A percentile compares a stretch with the other conserved stretches of the same genome.
Conservation (phyloP, 1,140 invertebrate species). For the Zaprionus inermis region DNA sequence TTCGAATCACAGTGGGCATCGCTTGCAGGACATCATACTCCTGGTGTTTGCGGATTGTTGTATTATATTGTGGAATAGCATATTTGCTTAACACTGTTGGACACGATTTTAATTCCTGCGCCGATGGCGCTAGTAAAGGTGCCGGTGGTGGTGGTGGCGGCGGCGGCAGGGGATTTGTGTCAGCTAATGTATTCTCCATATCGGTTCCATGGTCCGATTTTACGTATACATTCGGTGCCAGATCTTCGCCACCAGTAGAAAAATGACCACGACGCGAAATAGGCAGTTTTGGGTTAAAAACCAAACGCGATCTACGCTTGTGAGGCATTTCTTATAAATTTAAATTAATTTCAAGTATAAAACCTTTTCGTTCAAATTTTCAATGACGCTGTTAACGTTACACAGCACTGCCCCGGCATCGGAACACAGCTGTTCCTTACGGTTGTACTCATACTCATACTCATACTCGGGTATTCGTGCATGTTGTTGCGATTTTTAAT, state of each 20-base stretch:
- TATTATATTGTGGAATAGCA: constrained; percentile 49
- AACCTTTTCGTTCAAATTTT: background rate
- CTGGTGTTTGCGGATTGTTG: constrained; percentile 34
- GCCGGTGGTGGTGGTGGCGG: background rate
- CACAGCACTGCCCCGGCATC: constrained; percentile 18
- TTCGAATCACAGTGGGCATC: background rate
- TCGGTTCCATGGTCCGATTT: constrained; percentile 10
- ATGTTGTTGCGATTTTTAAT: constrained; percentile 7
- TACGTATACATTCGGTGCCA: constrained; percentile 22
- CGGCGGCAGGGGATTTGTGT: background rate
- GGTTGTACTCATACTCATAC: background rate
- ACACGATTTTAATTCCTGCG: background rate
- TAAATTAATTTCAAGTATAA: background rate
- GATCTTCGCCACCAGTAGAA: background rate
- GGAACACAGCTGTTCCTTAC: constrained; percentile 38
- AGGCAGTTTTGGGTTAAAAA: constrained; percentile 16
- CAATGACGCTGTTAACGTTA: background rate
- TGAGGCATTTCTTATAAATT: constrained; percentile 46
- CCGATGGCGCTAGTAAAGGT: background rate
- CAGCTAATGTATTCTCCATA: background rate
- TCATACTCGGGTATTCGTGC: background rate
- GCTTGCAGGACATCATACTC: constrained; percentile 27
- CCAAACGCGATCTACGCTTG: constrained; percentile 28
- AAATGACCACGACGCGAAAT: constrained; percentile 3
- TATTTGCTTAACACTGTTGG: constrained; percentile 9